Percentiles rank a stretch among this genome's conserved stretches.
These are phyloP conservation scores for Motacilla alba DNA, from an alignment of 2,113 vertebrate species.

Conservation along the genomic window DNA sequence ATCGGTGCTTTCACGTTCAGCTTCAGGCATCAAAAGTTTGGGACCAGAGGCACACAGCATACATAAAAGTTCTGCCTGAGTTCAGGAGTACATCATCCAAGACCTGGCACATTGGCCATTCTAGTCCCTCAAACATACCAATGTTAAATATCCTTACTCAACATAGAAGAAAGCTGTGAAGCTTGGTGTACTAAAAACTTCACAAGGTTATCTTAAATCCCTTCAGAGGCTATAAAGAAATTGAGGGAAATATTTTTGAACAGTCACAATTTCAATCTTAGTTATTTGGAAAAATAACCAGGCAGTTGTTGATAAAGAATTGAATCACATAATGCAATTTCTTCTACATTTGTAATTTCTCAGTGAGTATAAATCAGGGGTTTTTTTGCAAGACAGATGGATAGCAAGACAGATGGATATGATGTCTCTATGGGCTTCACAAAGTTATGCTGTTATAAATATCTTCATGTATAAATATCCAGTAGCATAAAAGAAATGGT, in stretches of 20 bases:
- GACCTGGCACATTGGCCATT: neutral
- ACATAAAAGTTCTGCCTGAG: neutral
- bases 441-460: neutral
- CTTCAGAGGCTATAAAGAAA: neutral
- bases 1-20: neutral
- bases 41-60: neutral
- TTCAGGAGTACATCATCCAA: neutral
- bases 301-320: neutral
- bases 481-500: neutral
- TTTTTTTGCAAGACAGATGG: neutral
- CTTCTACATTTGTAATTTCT: neutral
- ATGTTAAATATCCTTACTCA: neutral
- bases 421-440: neutral
- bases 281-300: neutral
- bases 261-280: neutral
- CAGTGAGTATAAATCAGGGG: neutral
- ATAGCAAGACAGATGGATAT: neutral
- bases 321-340: neutral
- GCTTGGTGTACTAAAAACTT: neutral
- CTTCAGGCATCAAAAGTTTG: rapidly evolving
- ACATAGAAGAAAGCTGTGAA: neutral
- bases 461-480: neutral
- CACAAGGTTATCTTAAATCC: neutral
- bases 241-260: neutral
- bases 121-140: neutral